Base-by-base conservation (phyloP, 2,888 invertebrate genomes). In the Scelioninae gen. 2 region DNA sequence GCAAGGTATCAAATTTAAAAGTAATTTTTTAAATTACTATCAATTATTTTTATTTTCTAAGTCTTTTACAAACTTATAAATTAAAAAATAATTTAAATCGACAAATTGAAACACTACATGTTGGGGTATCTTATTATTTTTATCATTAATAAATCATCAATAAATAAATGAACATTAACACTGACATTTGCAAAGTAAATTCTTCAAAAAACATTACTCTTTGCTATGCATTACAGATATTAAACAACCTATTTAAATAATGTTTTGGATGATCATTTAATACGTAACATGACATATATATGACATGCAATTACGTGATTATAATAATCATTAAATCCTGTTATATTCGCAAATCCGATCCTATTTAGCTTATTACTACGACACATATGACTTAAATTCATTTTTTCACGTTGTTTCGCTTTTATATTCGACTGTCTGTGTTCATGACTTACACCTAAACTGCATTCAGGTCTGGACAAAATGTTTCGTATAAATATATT, bases 391-490 rank as follows among this genome's bases (percentile, higher is more conserved):
- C n/a, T 25, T 25, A 25, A 25, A 6, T 25, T 25, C 6, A 25
- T 4, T 25, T 25, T 35, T 53, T 69, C 46, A 15, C 60, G 53
- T 25, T 46, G 39, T 61, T 53, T 71, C 43, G 37, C 61, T 55
- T 41, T 33, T 68, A 52, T 39, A n/a, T 43, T 68, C 50, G 22
- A 28, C 10, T 13, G 37, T 45, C 15, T 53, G 10, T n/a, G n/a
- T n/a, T n/a, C n/a, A n/a, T 41, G 31, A 41, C 65, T 65, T 60
- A 64, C 13, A 43, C 52, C 64, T 69, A 57, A 31, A 41, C 58
- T 67, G 41, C 58, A 43, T 67, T 70, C 73, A 63, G 37, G 61
- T 55, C 60, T 63, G 37, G 48, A 9, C 57, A 48, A 74, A 73
- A 57, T 71, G 48, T 52, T 60, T 19, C 15, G 25, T 37, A 69